phyloP scores from a whole-genome alignment of 2,888 invertebrate species.

The Sabatieria punctata region DNA sequence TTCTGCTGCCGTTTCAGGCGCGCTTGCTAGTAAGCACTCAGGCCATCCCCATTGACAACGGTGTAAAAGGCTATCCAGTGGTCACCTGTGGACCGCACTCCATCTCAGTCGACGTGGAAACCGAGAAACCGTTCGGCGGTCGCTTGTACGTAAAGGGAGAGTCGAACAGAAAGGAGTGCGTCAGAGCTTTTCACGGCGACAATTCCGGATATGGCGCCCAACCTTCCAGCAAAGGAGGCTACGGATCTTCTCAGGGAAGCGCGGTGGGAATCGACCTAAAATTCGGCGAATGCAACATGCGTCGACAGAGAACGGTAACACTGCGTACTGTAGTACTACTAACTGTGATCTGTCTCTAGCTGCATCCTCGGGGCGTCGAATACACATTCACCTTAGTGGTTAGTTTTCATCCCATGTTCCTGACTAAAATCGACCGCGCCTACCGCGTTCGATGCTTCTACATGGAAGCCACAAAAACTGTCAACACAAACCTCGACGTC shows the following conservation, averaged over 20 bases:
- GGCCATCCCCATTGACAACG: slow-evolving; percentile 6
- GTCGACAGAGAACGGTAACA: slow-evolving; percentile 22
- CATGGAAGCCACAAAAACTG: slow-evolving; percentile 26
- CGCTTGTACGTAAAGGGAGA: slow-evolving; percentile 27
- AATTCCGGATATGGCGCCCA: background rate
- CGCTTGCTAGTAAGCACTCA: background rate
- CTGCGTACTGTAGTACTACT: background rate
- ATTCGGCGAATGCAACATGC: slow-evolving; percentile 30
- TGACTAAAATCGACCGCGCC: slow-evolving; percentile 27
- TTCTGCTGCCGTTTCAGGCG: background rate
- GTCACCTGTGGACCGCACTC: slow-evolving; percentile 22
- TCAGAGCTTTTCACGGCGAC: background rate
- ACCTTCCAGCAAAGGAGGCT: background rate
- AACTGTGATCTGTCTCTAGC: slow-evolving; percentile 7
- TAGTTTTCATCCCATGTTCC: slow-evolving; percentile 28
- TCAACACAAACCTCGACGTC: slow-evolving; percentile 25
- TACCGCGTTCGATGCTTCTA: slow-evolving; percentile 30
- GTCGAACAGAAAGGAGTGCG: slow-evolving; percentile 8
- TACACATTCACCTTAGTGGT: slow-evolving; percentile 28
- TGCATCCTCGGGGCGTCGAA: slow-evolving; percentile 26
- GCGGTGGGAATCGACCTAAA: slow-evolving; percentile 20
- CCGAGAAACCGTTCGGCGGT: slow-evolving; percentile 18
- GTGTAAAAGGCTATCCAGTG: slow-evolving; percentile 17
- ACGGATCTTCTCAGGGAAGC: background rate
- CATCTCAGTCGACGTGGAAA: slow-evolving; percentile 18